phyloP scores from a whole-genome alignment of 2,888 invertebrate species.

The Lasioglossum villosulum region DNA sequence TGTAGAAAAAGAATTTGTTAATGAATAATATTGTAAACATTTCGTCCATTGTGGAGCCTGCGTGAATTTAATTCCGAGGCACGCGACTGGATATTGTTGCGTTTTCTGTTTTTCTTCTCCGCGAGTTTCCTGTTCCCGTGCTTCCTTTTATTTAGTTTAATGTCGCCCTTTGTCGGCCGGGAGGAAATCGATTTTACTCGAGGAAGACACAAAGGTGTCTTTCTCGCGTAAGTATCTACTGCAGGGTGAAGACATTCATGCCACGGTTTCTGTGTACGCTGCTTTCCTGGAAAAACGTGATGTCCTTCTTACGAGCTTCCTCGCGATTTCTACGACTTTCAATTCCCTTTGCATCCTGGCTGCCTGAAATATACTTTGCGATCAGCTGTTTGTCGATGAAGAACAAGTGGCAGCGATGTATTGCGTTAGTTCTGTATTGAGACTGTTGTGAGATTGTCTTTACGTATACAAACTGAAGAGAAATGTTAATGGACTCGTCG shows the following conservation, averaged over 20 bases:
- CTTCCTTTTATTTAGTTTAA: not conserved
- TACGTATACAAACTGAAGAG: too few relatives aligned
- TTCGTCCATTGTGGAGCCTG: too few relatives aligned
- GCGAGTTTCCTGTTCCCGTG: not conserved
- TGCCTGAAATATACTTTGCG: constrained; percentile 16
- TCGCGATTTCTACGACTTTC: constrained; percentile 46
- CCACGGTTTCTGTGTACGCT: constrained; percentile 25
- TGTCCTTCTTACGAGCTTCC: constrained; percentile 48
- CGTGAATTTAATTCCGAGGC: not conserved
- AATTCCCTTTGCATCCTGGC: constrained; percentile 42
- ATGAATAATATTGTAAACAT: too few relatives aligned
- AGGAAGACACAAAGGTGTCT: constrained; percentile 18
- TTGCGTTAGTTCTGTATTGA: too few relatives aligned
- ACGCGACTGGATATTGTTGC: not conserved
- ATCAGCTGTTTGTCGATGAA: constrained; percentile 14
- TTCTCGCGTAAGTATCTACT: constrained; percentile 51
- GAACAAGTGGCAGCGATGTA: constrained; percentile 38
- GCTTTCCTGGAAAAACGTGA: constrained; percentile 41
- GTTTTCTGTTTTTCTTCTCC: not conserved
- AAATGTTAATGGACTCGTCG: too few relatives aligned
- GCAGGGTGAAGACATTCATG: constrained; percentile 46
- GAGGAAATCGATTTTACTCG: constrained; percentile 23
- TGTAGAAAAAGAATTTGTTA: too few relatives aligned
- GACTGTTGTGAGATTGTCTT: too few relatives aligned
- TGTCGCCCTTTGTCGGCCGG: not conserved